Conservation (phyloP, 2,797 vertebrate genomes). For the Tragopan temminckii region DNA sequence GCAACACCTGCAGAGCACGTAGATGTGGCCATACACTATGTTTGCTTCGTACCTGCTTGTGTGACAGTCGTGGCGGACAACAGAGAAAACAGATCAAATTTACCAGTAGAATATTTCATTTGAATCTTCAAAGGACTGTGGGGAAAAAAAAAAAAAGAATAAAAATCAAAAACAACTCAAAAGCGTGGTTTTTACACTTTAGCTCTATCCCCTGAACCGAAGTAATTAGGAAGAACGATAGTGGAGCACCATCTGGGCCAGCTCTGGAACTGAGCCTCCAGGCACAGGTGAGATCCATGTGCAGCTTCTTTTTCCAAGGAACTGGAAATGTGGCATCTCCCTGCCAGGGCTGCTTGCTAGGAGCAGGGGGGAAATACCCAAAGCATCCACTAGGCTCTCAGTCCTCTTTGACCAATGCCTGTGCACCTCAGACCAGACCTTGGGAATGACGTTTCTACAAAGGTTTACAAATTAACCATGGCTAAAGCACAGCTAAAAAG, state of each 20-base stretch:
- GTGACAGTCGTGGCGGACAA: constrained; percentile 47
- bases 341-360: constrained; percentile 2
- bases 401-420: constrained; percentile 37
- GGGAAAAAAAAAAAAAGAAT: too few species aligned
- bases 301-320: constrained; percentile 28
- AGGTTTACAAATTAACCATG: constrained; percentile 42
- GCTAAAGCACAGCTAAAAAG: constrained; percentile 60
- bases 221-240: not conserved
- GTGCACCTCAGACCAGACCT: constrained; percentile 38
- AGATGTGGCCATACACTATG: constrained; percentile 63
- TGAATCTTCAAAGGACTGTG: constrained; percentile 52
- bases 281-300: constrained; percentile 9
- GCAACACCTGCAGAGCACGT: constrained; percentile 63
- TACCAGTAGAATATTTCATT: constrained; percentile 50
- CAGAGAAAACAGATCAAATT: constrained; percentile 56
- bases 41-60: constrained; percentile 71
- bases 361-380: not conserved
- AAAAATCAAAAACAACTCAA: not conserved
- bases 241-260: not conserved
- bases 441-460: not conserved
- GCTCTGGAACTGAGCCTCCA: constrained; percentile 5
- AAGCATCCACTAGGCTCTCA: constrained; percentile 16
- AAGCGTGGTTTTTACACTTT: not conserved
- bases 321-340: constrained; percentile 3
- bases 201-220: constrained; percentile 12